These are phyloP conservation scores for Nephrotoma guestfalica DNA, from an alignment of 2,888 invertebrate genomes.

Conservation along the genomic window DNA sequence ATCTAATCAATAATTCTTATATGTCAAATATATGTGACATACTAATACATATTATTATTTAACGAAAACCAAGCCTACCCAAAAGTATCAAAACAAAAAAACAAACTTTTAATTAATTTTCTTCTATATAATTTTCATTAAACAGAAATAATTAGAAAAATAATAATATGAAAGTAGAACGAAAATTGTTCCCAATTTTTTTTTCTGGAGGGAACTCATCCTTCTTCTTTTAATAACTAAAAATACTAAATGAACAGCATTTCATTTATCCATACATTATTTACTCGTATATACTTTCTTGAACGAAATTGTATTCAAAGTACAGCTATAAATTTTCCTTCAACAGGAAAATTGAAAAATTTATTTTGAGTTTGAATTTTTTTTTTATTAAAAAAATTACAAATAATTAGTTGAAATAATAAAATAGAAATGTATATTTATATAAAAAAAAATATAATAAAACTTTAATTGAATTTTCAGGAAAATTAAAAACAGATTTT, in stretches of 20 bases:
- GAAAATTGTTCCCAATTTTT: background rate
- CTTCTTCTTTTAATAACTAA: background rate
- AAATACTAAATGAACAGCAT: background rate
- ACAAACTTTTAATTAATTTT: background rate
- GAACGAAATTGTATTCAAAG: background rate
- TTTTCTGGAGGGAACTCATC: background rate
- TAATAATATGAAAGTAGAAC: background rate
- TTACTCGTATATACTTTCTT: background rate
- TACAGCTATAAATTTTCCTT: background rate
- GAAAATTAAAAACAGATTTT: background rate
- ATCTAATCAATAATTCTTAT: background rate
- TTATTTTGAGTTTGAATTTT: background rate
- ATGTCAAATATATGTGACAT: background rate
- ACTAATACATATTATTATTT: background rate
- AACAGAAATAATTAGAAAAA: background rate
- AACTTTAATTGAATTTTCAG: background rate
- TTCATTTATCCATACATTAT: background rate
- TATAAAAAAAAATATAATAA: background rate
- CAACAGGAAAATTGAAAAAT: background rate
- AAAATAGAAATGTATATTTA: background rate
- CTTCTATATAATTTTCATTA: background rate
- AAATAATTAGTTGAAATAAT: background rate
- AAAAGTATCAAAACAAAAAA: background rate
- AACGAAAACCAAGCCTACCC: background rate
- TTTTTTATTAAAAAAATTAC: background rate